phyloP scores from a whole-genome alignment of 2,113 vertebrate species.

The Poeciliopsis retropinna region DNA sequence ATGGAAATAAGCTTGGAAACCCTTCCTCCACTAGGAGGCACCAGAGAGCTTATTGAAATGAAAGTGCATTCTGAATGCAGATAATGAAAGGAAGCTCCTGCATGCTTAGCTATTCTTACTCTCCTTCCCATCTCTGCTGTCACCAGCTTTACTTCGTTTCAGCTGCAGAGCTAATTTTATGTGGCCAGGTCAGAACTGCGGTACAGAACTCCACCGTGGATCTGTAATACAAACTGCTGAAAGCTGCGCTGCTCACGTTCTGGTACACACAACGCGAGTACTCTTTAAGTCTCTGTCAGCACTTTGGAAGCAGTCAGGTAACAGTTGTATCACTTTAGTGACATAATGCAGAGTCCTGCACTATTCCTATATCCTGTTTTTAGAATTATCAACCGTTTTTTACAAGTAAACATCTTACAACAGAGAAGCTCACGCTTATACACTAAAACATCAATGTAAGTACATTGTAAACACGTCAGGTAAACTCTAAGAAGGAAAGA shows the following conservation, averaged over 20 bases:
- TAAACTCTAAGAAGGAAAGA: too few relatives aligned
- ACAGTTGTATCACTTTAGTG: background rate
- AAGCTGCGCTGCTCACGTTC: slow-evolving; percentile 32
- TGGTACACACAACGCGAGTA: slow-evolving; percentile 3
- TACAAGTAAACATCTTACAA: background rate
- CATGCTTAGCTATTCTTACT: slow-evolving; percentile 68
- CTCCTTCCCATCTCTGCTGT: slow-evolving; percentile 37
- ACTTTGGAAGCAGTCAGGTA: background rate
- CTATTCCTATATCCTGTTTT: background rate
- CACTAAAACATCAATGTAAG: too few relatives aligned
- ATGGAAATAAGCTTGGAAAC: slow-evolving; percentile 22
- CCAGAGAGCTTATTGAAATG: slow-evolving; percentile 27
- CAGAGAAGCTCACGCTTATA: too few relatives aligned
- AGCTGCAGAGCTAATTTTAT: slow-evolving; percentile 58
- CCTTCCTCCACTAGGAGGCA: slow-evolving; percentile 47
- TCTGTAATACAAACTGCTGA: slow-evolving; percentile 42
- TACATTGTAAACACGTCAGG: too few relatives aligned
- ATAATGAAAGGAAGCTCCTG: slow-evolving; percentile 61
- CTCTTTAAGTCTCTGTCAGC: slow-evolving; percentile 7
- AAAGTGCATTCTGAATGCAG: slow-evolving; percentile 44
- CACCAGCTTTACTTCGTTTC: slow-evolving; percentile 43
- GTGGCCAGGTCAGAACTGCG: slow-evolving; percentile 30
- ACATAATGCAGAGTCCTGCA: background rate
- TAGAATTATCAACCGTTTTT: background rate
- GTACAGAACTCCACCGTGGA: slow-evolving; percentile 15